Evolutionary conservation across 2,113 vertebrate genomes (phyloP).

Genomic region (Anguilla rostrata): DNA sequence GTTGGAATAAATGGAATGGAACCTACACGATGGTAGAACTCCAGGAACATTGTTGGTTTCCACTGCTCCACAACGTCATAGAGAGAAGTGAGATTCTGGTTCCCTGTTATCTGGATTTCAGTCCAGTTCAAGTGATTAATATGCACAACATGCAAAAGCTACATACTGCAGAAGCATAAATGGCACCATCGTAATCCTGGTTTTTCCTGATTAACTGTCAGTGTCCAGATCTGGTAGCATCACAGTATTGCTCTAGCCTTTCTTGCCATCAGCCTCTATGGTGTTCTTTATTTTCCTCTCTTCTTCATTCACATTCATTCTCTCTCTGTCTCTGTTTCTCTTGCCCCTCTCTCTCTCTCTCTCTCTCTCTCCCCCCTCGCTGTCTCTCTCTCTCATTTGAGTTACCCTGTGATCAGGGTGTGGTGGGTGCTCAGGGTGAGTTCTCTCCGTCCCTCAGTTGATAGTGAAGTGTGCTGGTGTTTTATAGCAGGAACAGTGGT

Average conservation of each 20-base stretch:
- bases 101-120: neutral
- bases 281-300: neutral
- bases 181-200: neutral
- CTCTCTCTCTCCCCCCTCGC: neutral
- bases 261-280: no score
- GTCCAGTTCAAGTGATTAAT: neutral
- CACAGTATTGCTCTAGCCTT: neutral
- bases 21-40: no score
- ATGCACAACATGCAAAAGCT: neutral
- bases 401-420: neutral
- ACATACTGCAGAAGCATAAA: neutral
- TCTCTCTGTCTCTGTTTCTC: neutral
- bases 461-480: conserved; percentile 37
- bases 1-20: no score
- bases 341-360: neutral
- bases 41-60: no score
- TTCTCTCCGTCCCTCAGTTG: conserved; percentile 4
- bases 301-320: neutral
- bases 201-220: neutral
- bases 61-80: neutral
- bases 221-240: no score
- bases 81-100: neutral
- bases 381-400: conserved; percentile 18
- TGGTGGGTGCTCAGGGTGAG: neutral
- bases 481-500: conserved; percentile 29